Base-by-base conservation (phyloP, 35 echinoderm and acorn worm species). In the Amphiura filiformis region DNA sequence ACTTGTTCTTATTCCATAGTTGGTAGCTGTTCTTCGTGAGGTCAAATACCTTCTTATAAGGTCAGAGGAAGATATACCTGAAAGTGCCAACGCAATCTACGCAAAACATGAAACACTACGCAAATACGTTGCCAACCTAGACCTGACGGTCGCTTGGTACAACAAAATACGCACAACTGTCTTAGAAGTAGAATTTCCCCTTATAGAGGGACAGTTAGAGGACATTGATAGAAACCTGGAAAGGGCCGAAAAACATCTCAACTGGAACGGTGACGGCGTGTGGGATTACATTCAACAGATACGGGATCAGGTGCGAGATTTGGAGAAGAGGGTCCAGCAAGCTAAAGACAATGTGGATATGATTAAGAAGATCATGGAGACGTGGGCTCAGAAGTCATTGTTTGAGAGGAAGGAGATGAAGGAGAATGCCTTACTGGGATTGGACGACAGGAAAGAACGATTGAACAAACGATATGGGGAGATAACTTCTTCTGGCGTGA, bases 231-330 rank as follows among this genome's bases (percentile, higher is more conserved):
- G 78, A 15, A 87, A 91, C 28, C 84, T 99, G 0, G 75, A 95
- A 87, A 80, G 84, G 36, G 96, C 96, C 18, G 96, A 99, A 76
- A 84, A n/a, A 34, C 41, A 84, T 18, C 87, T 99, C 56, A 99
- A 94, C 81, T 99, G 96, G 96, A 92, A 94, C 15, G 82, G 77
- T 14, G 96, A 99, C 15, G 81, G 86, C 39, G 93, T 99, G 32
- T 99, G 96, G 96, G 96, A 99, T 77, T 99, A 99, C 87, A 95
- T 99, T 70, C 93, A 99, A 57, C 38, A 92, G 65, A 99, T 90
- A 0, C 78, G 96, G 31, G 96, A 99, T 39, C 91, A 94, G 39
- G 96, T 99, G 28, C 91, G 80, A 17, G 94, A 96, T 86, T 42
- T 96, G 35, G 94, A 96, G 83, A 96, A 86, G 94, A 77, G 94